Evolutionary conservation across 1,140 invertebrate species (phyloP), one percentile per base, ranked within the genome.

Genomic region (Philotrypesis tridentata): DNA sequence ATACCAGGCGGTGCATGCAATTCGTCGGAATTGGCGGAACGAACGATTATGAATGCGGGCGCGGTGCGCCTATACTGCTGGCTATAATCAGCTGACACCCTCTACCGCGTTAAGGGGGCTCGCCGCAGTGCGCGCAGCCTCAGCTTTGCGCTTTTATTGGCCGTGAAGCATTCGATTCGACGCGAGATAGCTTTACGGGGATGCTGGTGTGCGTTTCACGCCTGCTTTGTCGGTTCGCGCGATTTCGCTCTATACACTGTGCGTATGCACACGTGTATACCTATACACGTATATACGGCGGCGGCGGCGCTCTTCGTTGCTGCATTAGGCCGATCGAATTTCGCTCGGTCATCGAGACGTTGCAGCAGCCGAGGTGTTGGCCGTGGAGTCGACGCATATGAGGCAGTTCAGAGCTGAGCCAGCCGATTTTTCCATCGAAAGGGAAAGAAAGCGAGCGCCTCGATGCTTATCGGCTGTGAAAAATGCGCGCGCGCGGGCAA

Each of bases 21-120:
- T 65, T 74, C 60, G 55, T 33, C 71, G 61, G 70, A 70, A 75
- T 75, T 82, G 55, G 33, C 80, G 37, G 68, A 63, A n/a, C 74
- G 65, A 77, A 72, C 25, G 29, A 48, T 43, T 63, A 25, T 55
- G 74, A 68, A 75, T 75, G 63, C 72, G 37, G 23, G 70, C 33
- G 23, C 29, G 77, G 67, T 79, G n/a, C n/a, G n/a, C n/a, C n/a
- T n/a, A n/a, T n/a, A n/a, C n/a, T n/a, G n/a, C n/a, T n/a, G n/a
- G n/a, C n/a, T n/a, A n/a, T n/a, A 79, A 78, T 67, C 67, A 78
- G 67, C 67, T 55, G 48, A n/a, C 43, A 61, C 48, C 67, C 67
- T 29, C 31, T 25, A 23, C 11, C 6, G 21, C 33, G 65, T 55
- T 21, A 27, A 68, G 29, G 29, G 27, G 17, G 7, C 17, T 17